These are phyloP conservation scores for Pelecanus crispus DNA, from an alignment of 2,113 vertebrate species.

Conservation along the genomic window DNA sequence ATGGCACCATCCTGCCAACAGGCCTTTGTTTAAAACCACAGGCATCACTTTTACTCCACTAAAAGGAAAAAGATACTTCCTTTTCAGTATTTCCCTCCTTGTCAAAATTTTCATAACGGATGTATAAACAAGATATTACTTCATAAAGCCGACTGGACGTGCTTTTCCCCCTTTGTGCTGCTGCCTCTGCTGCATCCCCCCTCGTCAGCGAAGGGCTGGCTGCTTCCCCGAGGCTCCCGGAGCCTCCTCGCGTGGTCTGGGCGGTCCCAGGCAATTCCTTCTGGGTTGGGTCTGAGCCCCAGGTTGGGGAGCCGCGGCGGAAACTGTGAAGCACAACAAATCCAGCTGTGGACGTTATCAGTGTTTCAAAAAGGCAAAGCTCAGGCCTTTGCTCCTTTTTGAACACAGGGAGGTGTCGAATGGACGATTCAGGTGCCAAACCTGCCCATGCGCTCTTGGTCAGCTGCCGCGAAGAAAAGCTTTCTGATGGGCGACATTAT, in stretches of 20 bases:
- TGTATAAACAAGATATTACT: neutral
- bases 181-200: neutral
- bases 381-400: neutral
- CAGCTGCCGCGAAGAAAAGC: neutral
- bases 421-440: neutral
- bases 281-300: neutral
- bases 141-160: neutral
- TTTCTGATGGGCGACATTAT: neutral
- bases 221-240: neutral
- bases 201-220: neutral
- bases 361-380: neutral
- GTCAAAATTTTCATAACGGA: neutral
- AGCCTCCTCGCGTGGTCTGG: neutral
- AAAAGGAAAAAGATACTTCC: neutral
- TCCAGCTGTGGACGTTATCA: neutral
- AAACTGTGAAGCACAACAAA: neutral
- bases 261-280: neutral
- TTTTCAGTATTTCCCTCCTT: neutral
- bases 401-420: neutral
- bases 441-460: no score
- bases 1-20: neutral
- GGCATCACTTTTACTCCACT: conserved; percentile 5
- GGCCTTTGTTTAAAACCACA: conserved; percentile 30
- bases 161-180: neutral
- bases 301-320: neutral